A percentile compares a stretch with the other conserved stretches of the same genome.
Conservation (phyloP, 2,113 vertebrate genomes). For the Anthoscopus minutus region DNA sequence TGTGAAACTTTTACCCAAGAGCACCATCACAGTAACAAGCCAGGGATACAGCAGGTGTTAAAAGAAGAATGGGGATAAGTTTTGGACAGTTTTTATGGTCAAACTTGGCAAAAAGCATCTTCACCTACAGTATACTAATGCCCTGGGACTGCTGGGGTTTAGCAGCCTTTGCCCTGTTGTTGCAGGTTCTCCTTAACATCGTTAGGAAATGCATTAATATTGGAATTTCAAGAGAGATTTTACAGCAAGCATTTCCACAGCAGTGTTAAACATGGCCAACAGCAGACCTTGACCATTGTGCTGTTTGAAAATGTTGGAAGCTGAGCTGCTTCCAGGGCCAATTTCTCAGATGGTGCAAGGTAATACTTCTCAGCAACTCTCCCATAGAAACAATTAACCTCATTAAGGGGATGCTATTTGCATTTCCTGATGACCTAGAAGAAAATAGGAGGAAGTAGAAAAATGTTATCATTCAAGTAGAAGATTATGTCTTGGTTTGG, state of each 20-base stretch:
- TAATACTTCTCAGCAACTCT: background rate
- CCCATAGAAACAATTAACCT: background rate
- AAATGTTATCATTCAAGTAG: background rate
- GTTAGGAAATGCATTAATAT: background rate
- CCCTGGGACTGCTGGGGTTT: background rate
- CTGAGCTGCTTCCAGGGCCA: background rate
- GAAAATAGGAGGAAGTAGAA: background rate
- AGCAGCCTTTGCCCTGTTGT: background rate
- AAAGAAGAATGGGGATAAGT: background rate
- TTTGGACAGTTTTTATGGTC: background rate
- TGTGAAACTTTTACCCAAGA: background rate
- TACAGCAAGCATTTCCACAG: background rate
- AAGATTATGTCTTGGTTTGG: background rate
- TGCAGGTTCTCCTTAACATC: background rate
- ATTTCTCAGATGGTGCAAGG: background rate
- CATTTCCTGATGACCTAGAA: background rate
- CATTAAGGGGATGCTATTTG: background rate
- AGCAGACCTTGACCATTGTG: background rate
- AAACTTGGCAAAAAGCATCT: background rate
- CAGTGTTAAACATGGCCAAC: background rate
- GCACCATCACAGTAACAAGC: rapidly evolving
- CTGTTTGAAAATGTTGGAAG: background rate
- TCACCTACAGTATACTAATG: background rate
- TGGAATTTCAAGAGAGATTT: background rate
- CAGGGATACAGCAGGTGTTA: background rate